These are phyloP conservation scores for Pharmacophagus antenor DNA, from an alignment of 2,888 invertebrate genomes.

Conservation along the genomic window DNA sequence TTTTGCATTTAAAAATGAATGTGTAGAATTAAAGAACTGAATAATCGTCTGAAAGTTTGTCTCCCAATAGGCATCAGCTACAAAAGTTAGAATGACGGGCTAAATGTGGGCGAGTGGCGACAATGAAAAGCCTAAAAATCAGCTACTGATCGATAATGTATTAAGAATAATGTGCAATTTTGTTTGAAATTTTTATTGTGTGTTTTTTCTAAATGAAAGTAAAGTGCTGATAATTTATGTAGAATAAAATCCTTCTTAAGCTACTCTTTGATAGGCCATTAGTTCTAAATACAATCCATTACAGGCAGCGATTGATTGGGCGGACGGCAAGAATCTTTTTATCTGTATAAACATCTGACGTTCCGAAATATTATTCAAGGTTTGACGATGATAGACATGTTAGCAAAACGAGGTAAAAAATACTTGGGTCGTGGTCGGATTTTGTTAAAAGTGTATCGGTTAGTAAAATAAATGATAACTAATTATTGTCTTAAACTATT, in stretches of 20 bases:
- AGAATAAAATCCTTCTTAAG: background rate
- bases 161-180: no score
- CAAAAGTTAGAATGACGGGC: no score
- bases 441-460: background rate
- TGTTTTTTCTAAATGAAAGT: background rate
- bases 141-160: no score
- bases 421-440: background rate
- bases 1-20: no score
- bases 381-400: constrained; percentile 58
- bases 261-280: constrained; percentile 56
- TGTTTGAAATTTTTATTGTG: no score
- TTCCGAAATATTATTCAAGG: constrained; percentile 52
- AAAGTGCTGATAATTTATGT: background rate
- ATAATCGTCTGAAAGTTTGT: no score
- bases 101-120: no score
- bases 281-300: constrained; percentile 63
- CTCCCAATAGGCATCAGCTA: no score
- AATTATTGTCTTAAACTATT: no score
- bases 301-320: constrained; percentile 63
- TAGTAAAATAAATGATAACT: no score
- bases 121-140: no score
- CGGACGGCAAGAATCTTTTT: constrained; percentile 53
- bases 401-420: constrained; percentile 37
- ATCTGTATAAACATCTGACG: constrained; percentile 57
- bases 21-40: no score